Conservation (phyloP, 64 coral and sea anemone genomes). For the Stichodactyla helianthus region DNA sequence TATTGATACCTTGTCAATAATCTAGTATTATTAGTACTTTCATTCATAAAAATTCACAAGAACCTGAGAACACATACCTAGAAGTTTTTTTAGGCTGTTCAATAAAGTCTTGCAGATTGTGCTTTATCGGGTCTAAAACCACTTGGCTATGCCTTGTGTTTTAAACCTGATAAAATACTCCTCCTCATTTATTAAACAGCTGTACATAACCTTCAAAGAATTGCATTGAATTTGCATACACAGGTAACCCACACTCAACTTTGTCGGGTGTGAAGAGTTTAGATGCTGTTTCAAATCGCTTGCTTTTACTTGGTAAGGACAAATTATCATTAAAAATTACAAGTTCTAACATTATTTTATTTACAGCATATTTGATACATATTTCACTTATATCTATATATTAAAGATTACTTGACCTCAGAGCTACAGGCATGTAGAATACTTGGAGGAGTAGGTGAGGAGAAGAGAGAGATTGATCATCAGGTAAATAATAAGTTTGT, state of each 20-base stretch:
- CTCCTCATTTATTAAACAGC: too few relatives aligned
- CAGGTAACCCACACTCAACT: slow-evolving; percentile 80
- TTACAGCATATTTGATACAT: not conserved
- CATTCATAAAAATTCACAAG: too few relatives aligned
- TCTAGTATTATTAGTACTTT: not conserved
- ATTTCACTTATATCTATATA: not conserved
- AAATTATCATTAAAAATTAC: not conserved
- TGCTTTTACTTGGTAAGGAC: slow-evolving; percentile 76
- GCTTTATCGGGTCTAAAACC: too few relatives aligned
- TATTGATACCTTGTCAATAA: not conserved
- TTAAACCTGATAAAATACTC: too few relatives aligned
- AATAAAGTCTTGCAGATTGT: too few relatives aligned
- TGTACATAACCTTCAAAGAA: too few relatives aligned
- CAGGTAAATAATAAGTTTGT: slow-evolving; percentile 39
- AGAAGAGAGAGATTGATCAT: slow-evolving; percentile 86
- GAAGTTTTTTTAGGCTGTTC: too few relatives aligned
- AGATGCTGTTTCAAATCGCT: slow-evolving; percentile 29
- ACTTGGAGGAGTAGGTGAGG: slow-evolving; percentile 63
- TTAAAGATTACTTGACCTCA: slow-evolving; percentile 84
- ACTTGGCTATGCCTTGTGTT: too few relatives aligned
- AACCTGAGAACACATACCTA: too few relatives aligned
- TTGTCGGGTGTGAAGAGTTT: slow-evolving; percentile 69
- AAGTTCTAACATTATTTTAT: not conserved
- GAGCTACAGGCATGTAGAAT: slow-evolving; percentile 92
- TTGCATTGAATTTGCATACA: too few relatives aligned